These are phyloP conservation scores for Tamandua tetradactyla DNA, from an alignment of 2,797 vertebrate genomes.

Conservation along the genomic window DNA sequence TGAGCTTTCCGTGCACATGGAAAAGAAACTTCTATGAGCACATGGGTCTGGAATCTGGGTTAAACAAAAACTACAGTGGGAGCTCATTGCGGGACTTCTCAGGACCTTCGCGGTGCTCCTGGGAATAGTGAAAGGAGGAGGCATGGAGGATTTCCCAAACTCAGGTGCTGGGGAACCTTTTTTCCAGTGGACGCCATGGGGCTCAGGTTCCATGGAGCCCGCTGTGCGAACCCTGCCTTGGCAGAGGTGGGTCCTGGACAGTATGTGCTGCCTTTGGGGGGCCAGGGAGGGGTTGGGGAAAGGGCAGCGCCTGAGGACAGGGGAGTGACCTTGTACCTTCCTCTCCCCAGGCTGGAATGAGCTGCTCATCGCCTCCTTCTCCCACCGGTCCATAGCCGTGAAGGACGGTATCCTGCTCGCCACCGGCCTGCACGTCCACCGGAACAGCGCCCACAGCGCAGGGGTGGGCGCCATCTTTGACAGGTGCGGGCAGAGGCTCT, in stretches of 20 bases:
- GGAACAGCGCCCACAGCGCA: slow-evolving; percentile 97
- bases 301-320: fast-evolving
- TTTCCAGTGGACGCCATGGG: fast-evolving
- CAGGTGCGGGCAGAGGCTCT: slow-evolving; percentile 87
- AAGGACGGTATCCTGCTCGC: slow-evolving; percentile 97
- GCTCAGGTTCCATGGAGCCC: fast-evolving
- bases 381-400: slow-evolving; percentile 96
- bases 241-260: neutral
- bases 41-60: fast-evolving
- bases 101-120: fast-evolving
- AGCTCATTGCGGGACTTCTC: neutral
- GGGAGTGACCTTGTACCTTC: neutral
- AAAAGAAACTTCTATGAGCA: neutral
- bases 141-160: fast-evolving
- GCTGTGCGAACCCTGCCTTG: neutral
- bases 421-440: slow-evolving; percentile 96
- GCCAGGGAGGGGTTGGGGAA: fast-evolving
- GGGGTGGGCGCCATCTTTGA: slow-evolving; percentile 99
- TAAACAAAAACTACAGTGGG: fast-evolving
- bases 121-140: fast-evolving
- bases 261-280: fast-evolving
- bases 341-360: slow-evolving; percentile 95
- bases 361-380: slow-evolving; percentile 98
- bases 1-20: neutral
- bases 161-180: fast-evolving